A percentile compares a stretch with the other conserved stretches of the same genome.
These are phyloP conservation scores for Haplochromis vanheusdeni DNA, from an alignment of 2,113 vertebrate genomes.

Conservation along the genomic window DNA sequence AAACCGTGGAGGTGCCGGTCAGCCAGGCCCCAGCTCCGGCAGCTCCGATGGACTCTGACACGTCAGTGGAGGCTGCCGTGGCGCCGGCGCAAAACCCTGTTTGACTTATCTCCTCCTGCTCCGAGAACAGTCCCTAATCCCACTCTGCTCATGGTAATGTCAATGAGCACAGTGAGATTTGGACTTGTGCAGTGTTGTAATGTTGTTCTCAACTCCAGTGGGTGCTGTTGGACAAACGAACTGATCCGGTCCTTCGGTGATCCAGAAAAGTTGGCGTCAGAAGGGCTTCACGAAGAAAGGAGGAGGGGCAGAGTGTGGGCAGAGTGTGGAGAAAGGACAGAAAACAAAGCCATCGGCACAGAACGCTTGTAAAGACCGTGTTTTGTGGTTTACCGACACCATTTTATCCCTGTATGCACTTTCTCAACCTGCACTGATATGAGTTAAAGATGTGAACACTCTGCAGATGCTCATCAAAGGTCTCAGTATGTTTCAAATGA, in stretches of 20 bases:
- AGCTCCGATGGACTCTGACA: conserved; percentile 68
- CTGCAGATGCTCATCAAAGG: background rate
- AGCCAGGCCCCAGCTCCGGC: conserved; percentile 43
- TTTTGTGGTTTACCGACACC: background rate
- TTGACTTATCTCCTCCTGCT: conserved; percentile 55
- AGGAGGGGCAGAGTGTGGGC: background rate
- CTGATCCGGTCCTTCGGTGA: background rate
- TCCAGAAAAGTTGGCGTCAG: background rate
- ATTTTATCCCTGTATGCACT: conserved; percentile 33
- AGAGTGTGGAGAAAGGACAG: background rate
- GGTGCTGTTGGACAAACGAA: background rate
- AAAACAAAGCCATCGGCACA: conserved; percentile 15
- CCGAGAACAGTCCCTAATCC: background rate
- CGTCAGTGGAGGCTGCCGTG: conserved; percentile 53
- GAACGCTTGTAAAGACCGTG: background rate
- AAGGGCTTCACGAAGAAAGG: background rate
- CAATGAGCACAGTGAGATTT: background rate
- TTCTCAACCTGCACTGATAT: conserved; percentile 32
- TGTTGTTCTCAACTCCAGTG: background rate
- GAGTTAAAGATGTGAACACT: background rate
- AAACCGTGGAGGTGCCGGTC: conserved; percentile 68
- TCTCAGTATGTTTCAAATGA: conserved; percentile 22
- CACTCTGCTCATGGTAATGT: background rate
- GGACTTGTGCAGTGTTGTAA: background rate
- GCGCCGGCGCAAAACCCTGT: conserved; percentile 75